Evolutionary conservation across 1,140 invertebrate species (phyloP).

Genomic region (Drosophila trapezifrons): DNA sequence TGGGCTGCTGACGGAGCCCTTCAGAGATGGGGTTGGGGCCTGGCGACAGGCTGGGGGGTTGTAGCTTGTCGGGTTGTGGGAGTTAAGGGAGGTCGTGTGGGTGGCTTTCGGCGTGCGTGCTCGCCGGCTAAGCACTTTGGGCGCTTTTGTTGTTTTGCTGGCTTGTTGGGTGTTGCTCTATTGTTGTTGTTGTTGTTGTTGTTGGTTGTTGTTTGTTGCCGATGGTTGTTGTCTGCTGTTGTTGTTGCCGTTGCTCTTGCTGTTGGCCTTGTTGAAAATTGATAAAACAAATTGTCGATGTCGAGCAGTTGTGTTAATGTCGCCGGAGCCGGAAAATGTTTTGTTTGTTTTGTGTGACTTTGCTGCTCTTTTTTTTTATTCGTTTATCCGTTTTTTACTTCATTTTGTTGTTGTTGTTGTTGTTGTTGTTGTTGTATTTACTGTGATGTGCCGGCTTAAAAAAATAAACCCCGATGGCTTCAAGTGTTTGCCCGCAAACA

Average conservation of each 20-base stretch:
- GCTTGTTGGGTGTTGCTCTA: slow-evolving; percentile 54
- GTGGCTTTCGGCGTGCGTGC: slow-evolving; percentile 62
- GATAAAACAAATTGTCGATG: slow-evolving; percentile 84
- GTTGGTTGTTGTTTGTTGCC: slow-evolving; percentile 56
- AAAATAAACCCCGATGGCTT: slow-evolving; percentile 30
- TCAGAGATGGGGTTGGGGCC: slow-evolving; percentile 40
- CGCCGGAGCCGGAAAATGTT: slow-evolving; percentile 83
- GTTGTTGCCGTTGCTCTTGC: slow-evolving; percentile 34
- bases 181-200: slow-evolving; percentile 53
- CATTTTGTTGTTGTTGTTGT: slow-evolving; percentile 33
- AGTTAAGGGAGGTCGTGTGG: slow-evolving; percentile 30
- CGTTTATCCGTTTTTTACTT: slow-evolving; percentile 32
- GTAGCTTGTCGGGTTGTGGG: slow-evolving; percentile 1
- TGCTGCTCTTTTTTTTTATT: slow-evolving; percentile 63
- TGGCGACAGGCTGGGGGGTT: slow-evolving; percentile 15
- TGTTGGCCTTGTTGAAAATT: slow-evolving; percentile 81
- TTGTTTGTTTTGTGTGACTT: slow-evolving; percentile 80
- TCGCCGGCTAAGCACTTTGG: slow-evolving; percentile 74
- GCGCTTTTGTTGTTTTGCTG: slow-evolving; percentile 72
- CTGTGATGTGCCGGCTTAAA: slow-evolving; percentile 6
- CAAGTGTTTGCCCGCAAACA: slow-evolving; percentile 61
- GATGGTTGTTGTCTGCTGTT: slow-evolving; percentile 34
- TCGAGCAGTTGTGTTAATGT: slow-evolving; percentile 84
- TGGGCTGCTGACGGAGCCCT: slow-evolving; percentile 50
- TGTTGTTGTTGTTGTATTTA: not conserved